phyloP scores from a whole-genome alignment of 2,888 invertebrate species.

The Drosophila sordidapex region DNA sequence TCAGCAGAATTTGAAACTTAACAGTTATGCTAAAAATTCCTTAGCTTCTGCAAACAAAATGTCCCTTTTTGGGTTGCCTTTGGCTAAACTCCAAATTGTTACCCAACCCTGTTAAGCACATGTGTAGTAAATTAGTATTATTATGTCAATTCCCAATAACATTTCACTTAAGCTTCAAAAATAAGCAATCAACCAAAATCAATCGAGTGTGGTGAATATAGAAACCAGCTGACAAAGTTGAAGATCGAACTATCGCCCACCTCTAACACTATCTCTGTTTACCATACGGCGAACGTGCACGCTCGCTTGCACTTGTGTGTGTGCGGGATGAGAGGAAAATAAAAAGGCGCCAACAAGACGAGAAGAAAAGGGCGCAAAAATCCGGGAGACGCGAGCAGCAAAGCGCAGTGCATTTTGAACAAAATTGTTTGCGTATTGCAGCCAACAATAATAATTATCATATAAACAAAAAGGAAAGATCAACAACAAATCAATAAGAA shows the following conservation, averaged over 20 bases:
- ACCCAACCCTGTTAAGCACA: not conserved
- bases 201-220: constrained; percentile 22
- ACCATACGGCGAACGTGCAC: constrained; percentile 17
- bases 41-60: not conserved
- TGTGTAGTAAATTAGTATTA: not conserved
- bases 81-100: not conserved
- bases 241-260: constrained; percentile 49
- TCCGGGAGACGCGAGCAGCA: constrained; percentile 11
- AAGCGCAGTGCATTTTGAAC: constrained; percentile 2
- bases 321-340: constrained; percentile 31
- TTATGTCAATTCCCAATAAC: not conserved
- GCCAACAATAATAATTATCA: not conserved
- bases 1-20: not conserved
- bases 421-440: not conserved
- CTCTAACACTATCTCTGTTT: constrained; percentile 51
- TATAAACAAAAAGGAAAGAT: not conserved
- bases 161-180: constrained; percentile 19
- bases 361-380: constrained; percentile 44
- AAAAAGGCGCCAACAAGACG: constrained; percentile 48
- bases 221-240: constrained; percentile 24
- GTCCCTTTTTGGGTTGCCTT: not conserved
- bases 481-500: constrained; percentile 3
- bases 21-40: not conserved
- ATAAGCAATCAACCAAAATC: not conserved
- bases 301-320: not conserved